Conservation (phyloP, 2,888 invertebrate species). For the Heteromurus nitidus region DNA sequence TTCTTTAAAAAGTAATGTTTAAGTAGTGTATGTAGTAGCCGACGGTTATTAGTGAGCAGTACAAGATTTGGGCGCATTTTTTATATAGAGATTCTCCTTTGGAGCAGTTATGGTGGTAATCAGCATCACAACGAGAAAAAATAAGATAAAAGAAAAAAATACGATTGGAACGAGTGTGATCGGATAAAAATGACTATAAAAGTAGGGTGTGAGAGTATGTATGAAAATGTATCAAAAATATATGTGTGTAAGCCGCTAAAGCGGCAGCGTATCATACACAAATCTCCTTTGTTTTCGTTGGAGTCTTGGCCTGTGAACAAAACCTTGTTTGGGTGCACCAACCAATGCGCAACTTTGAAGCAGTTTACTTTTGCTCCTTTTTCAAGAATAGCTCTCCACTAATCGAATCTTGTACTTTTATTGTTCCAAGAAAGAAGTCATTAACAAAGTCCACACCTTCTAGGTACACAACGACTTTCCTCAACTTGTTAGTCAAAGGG, state of each 20-base stretch:
- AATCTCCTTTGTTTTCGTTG: neutral
- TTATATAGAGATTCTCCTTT: neutral
- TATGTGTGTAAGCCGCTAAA: too few relatives aligned
- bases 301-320: neutral
- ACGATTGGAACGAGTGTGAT: constrained; percentile 48
- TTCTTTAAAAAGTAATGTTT: constrained; percentile 38
- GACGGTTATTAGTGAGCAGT: constrained; percentile 46
- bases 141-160: too few relatives aligned
- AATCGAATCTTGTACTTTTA: too few relatives aligned
- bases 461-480: too few relatives aligned
- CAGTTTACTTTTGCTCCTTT: neutral
- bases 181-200: constrained; percentile 37
- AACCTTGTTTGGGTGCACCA: too few relatives aligned
- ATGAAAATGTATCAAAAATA: too few relatives aligned
- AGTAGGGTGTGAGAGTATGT: neutral
- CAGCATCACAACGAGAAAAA: constrained; percentile 6
- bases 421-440: too few relatives aligned
- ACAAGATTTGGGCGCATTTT: constrained; percentile 11
- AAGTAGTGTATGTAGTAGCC: constrained; percentile 51
- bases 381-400: neutral
- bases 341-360: too few relatives aligned
- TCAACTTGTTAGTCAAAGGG: too few relatives aligned
- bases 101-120: neutral
- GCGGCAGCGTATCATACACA: too few relatives aligned
- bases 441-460: too few relatives aligned